Percentiles rank a stretch among this genome's conserved stretches.
Evolutionary conservation across 2,797 vertebrate genomes (phyloP).

Genomic region (Danionella dracula): DNA sequence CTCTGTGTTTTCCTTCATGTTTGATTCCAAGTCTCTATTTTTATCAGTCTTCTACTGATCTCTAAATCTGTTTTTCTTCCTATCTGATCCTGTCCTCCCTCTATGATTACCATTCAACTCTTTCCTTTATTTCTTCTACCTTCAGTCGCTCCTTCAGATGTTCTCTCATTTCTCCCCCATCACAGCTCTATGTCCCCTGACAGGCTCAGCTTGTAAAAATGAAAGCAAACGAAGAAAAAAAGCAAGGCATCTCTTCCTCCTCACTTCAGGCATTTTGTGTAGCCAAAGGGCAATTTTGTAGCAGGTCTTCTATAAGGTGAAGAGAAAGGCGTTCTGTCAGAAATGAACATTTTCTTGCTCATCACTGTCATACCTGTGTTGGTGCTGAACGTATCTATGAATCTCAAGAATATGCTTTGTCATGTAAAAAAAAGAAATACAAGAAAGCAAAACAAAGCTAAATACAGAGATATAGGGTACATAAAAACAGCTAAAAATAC

Average conservation of each 20-base stretch:
- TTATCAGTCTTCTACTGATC: constrained; percentile 1
- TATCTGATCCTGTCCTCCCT: constrained; percentile 11
- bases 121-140: constrained; percentile 14
- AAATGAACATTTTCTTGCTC: neutral
- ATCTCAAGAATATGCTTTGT: too few species aligned
- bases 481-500: too few species aligned
- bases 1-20: neutral
- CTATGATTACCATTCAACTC: constrained; percentile 5
- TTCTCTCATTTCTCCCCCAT: constrained; percentile 24
- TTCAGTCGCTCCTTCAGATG: neutral
- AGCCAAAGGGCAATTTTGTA: constrained; percentile 59
- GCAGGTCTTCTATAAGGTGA: constrained; percentile 45
- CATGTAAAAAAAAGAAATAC: too few species aligned
- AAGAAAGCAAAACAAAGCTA: too few species aligned
- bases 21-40: constrained; percentile 20
- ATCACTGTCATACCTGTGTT: too few species aligned
- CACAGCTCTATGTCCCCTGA: constrained; percentile 4
- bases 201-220: neutral
- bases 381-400: too few species aligned
- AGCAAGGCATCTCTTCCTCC: neutral
- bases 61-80: neutral
- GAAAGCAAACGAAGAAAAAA: neutral
- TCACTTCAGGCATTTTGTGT: neutral
- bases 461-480: too few species aligned
- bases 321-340: neutral